A percentile compares a stretch with the other conserved stretches of the same genome.
These are phyloP conservation scores for Pseudomyrmex gracilis DNA, from an alignment of 1,140 invertebrate genomes.

Conservation along the genomic window DNA sequence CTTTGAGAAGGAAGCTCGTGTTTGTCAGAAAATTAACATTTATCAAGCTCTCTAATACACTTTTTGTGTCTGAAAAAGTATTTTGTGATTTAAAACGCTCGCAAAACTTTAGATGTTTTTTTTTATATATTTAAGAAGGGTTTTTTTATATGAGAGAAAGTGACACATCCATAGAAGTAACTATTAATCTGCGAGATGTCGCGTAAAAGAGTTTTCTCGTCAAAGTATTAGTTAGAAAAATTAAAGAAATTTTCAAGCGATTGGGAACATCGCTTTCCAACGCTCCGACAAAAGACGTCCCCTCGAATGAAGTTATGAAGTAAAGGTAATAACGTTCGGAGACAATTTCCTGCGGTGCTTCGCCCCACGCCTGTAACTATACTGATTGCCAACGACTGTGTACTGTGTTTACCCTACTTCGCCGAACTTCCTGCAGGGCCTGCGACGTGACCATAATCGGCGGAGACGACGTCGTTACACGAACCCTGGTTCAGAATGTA, in stretches of 20 bases:
- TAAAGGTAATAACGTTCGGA: conserved; percentile 41
- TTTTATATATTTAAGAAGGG: too few relatives aligned
- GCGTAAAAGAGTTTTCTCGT: too few relatives aligned
- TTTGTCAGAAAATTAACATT: not conserved
- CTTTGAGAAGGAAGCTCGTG: not conserved
- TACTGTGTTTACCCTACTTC: conserved; percentile 55
- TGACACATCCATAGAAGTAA: too few relatives aligned
- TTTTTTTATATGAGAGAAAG: not conserved
- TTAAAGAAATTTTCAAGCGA: conserved; percentile 1
- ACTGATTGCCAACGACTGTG: conserved; percentile 41
- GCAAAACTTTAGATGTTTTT: too few relatives aligned
- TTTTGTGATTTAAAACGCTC: too few relatives aligned
- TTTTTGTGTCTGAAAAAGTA: too few relatives aligned
- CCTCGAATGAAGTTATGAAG: conserved; percentile 7
- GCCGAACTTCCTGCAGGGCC: conserved; percentile 38
- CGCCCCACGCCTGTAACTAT: conserved; percentile 16
- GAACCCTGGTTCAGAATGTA: not conserved
- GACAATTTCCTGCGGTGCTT: conserved; percentile 51
- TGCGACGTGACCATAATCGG: conserved; percentile 43
- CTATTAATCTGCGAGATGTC: too few relatives aligned
- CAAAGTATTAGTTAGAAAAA: not conserved
- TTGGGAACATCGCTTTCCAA: conserved; percentile 12
- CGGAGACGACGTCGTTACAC: conserved; percentile 39
- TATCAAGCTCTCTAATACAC: too few relatives aligned
- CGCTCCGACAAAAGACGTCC: not conserved